These are phyloP conservation scores for Lordiphosa collinella DNA, from an alignment of 1,140 invertebrate genomes.

Conservation along the genomic window DNA sequence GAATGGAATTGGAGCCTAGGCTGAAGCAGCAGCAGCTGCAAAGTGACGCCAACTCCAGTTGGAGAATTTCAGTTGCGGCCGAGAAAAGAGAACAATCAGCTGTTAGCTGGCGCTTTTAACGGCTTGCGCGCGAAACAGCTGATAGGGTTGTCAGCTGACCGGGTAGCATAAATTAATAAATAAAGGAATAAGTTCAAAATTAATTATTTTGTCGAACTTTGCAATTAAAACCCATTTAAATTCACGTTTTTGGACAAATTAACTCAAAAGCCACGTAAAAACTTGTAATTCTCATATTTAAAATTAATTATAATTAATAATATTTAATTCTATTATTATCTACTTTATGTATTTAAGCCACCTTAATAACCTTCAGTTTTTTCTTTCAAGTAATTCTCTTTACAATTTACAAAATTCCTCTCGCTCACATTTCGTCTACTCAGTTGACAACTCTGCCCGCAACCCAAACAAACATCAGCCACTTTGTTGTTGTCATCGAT, in stretches of 20 bases:
- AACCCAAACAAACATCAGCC: conserved; percentile 52
- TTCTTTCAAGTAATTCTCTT: no score
- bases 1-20: conserved; percentile 49
- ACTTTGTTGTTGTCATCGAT: conserved; percentile 55
- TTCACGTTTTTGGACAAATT: no score
- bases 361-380: no score
- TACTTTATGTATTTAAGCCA: no score
- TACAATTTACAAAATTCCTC: no score
- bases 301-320: no score
- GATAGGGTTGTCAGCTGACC: conserved; percentile 40
- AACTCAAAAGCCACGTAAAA: no score
- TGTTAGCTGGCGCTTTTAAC: conserved; percentile 38
- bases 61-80: background rate
- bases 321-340: no score
- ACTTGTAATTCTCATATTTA: no score
- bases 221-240: no score
- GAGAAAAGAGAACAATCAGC: conserved; percentile 37
- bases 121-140: conserved; percentile 40
- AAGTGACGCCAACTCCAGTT: conserved; percentile 19
- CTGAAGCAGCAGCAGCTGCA: background rate
- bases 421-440: background rate
- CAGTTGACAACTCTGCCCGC: conserved; percentile 45
- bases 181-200: no score
- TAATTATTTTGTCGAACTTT: no score
- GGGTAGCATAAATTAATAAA: background rate